Percentiles rank a stretch among this genome's conserved stretches.
Evolutionary conservation across 2,797 vertebrate genomes (phyloP).

Genomic region (Sarcoramphus papa): DNA sequence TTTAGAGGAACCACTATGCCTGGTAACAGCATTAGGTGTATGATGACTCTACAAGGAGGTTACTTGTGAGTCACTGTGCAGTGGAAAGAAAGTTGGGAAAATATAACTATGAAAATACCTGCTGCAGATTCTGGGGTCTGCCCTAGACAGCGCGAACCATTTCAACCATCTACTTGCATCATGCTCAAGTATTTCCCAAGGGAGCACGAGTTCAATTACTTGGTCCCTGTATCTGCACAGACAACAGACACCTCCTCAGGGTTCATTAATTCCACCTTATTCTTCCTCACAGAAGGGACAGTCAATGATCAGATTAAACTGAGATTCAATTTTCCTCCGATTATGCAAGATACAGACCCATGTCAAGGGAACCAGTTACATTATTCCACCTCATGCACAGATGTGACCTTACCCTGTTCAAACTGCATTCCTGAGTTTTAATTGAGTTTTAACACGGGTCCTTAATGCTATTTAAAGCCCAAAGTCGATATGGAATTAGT

Average conservation of each 20-base stretch:
- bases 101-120: neutral
- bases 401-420: neutral
- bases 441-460: slow-evolving; percentile 14
- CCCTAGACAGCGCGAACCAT: neutral
- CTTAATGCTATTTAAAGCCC: slow-evolving; percentile 52
- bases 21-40: neutral
- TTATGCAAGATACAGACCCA: neutral
- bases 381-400: neutral
- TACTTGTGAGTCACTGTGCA: neutral
- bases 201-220: neutral
- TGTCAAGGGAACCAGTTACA: neutral
- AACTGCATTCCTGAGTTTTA: neutral
- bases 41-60: accelerated
- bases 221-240: neutral
- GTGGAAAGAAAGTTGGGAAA: neutral
- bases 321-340: neutral
- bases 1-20: neutral
- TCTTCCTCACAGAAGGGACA: neutral
- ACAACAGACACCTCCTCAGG: neutral
- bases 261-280: neutral
- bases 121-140: neutral
- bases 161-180: neutral
- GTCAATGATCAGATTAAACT: neutral
- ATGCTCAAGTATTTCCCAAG: neutral
- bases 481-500: slow-evolving; percentile 3